Evolutionary conservation across 2,113 vertebrate genomes (phyloP), one percentile per base, ranked within the genome.

Genomic region (Xenus cinereus): DNA sequence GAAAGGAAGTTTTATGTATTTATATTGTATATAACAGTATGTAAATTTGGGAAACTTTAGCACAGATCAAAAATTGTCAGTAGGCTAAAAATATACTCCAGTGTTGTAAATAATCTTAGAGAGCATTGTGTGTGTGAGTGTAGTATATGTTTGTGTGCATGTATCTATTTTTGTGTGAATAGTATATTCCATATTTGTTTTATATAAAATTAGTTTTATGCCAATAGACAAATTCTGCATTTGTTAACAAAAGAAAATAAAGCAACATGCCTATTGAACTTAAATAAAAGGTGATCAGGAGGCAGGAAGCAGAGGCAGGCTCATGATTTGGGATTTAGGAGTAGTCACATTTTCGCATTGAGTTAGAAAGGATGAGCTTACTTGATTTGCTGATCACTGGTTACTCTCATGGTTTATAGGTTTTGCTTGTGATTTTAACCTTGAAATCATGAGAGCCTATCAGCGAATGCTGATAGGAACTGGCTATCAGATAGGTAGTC

Each of bases 351-450:
- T 86, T 89, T 91, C 59, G 45, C 59, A 27, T 8, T 53, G 78
- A 39, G 35, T 78, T 94, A 43, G 21, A 43, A 57, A 74, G 63
- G 37, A 66, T 78, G 74, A 84, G 21, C 35, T 57, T 63, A 48
- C 33, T 69, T 22, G 3, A 76, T 94, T 90, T 92, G 11, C 80
- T 79, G 54, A 26, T 85, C 54, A 18, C 26, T 60, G 30, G 8
- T 56, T 17, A 18, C 45, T 7, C 35, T 54, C 37, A 21, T 48
- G 48, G 90, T 71, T 87, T 84, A 21, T 78, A 81, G 46, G 26
- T 81, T 95, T 93, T 81, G n/a, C 48, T 59, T 89, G 39, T 82
- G 69, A 72, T 92, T 87, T 86, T 84, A 80, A 66, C 54, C 68
- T 73, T 84, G 30, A 88, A 84, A 74, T 91, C 81, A 43, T 62